Conservation (phyloP, 2,113 vertebrate species). For the Furnarius figulus region DNA sequence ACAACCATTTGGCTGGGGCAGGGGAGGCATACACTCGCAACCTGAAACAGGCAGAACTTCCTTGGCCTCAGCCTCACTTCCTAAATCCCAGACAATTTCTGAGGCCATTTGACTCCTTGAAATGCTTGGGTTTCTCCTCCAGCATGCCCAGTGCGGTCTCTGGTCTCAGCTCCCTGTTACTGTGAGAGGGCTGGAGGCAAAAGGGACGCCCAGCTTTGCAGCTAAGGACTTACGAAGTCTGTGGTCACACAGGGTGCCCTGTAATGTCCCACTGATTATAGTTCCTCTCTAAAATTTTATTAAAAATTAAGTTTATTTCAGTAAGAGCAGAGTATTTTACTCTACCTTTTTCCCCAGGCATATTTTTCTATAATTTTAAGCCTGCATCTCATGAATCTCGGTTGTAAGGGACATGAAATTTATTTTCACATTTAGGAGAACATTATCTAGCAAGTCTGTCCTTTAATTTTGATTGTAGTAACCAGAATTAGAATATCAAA, state of each 20-base stretch:
- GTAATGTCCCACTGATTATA: background rate
- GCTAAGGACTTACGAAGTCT: background rate
- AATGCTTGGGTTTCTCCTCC: background rate
- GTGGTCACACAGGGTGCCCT: background rate
- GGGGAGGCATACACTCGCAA: accelerated
- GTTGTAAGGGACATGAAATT: background rate
- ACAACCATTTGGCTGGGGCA: no score
- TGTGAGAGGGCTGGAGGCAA: background rate
- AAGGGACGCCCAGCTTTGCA: accelerated
- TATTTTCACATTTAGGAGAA: background rate
- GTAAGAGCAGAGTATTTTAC: background rate
- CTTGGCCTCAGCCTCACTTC: background rate
- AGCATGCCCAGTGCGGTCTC: background rate
- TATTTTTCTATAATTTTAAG: background rate
- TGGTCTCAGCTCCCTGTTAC: background rate
- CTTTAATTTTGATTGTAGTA: background rate
- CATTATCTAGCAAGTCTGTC: background rate
- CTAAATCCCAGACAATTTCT: background rate
- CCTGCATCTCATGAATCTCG: background rate
- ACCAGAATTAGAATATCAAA: background rate
- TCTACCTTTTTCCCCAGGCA: background rate
- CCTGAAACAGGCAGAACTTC: background rate
- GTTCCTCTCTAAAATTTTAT: background rate
- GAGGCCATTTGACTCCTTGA: background rate
- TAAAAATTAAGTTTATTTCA: background rate